Evolutionary conservation across 2,797 vertebrate genomes (phyloP).

Genomic region (Diceros bicornis): DNA sequence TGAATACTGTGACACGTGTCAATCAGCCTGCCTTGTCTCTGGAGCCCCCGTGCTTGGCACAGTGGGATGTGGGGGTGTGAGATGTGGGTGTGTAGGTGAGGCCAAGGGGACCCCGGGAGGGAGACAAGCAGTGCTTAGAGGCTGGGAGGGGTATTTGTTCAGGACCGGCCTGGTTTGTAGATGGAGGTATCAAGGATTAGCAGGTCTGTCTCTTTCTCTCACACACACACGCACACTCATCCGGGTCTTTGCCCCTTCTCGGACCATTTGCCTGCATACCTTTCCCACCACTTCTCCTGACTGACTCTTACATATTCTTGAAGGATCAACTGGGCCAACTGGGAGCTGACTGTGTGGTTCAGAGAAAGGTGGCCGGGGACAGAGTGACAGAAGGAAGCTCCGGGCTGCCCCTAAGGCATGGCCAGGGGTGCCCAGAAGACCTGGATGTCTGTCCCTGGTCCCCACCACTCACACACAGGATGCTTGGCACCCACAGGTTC

Average conservation of each 20-base stretch:
- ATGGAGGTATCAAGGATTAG: not conserved
- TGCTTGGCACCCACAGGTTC: conserved; percentile 87
- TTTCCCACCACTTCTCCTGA: not conserved
- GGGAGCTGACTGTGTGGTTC: not conserved
- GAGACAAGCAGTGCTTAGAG: not conserved
- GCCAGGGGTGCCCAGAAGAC: not conserved
- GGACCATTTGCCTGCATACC: not conserved
- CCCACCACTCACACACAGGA: not conserved
- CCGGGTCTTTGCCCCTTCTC: not conserved
- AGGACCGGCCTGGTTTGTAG: not conserved
- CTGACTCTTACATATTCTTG: not conserved
- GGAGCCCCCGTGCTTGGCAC: not conserved
- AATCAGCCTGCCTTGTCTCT: accelerated
- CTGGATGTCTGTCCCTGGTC: accelerated
- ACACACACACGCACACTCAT: not conserved
- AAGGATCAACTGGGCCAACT: not conserved
- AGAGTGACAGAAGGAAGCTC: not conserved
- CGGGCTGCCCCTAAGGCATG: not conserved
- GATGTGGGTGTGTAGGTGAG: not conserved
- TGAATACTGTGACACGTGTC: not conserved
- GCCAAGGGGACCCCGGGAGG: accelerated
- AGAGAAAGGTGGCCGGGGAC: not conserved
- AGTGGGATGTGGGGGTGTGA: not conserved
- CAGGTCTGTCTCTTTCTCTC: not conserved
- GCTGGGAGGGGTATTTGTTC: too few species aligned